phyloP scores from a whole-genome alignment of 2,797 vertebrate species.

The Pygocentrus nattereri region DNA sequence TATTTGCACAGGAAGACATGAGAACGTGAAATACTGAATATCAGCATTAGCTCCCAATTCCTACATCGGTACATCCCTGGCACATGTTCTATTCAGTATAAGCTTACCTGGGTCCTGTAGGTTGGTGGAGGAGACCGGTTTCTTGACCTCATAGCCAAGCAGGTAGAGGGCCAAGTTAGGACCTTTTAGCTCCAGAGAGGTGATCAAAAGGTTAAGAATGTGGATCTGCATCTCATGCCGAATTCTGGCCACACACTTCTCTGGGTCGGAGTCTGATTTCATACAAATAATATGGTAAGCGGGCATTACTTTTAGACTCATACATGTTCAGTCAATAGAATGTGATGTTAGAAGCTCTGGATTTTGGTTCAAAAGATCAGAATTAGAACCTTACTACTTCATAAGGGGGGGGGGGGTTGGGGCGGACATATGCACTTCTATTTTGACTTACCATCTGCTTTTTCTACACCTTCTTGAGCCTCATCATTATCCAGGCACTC shows the following conservation, averaged over 20 bases:
- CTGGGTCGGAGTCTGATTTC: conserved; percentile 81
- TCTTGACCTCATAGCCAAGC: conserved; percentile 95
- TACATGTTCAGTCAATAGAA: not conserved
- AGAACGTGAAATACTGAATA: too few relatives aligned
- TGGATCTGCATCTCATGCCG: conserved; percentile 94
- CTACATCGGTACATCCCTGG: too few relatives aligned
- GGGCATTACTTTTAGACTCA: not conserved
- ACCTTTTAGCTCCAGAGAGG: conserved; percentile 91
- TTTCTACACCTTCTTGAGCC: conserved; percentile 89
- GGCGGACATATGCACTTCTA: not conserved
- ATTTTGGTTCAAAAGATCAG: not conserved
- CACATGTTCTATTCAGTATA: not conserved
- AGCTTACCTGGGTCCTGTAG: conserved; percentile 93
- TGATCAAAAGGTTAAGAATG: conserved; percentile 96
- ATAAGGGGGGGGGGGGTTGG: too few relatives aligned
- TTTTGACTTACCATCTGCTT: conserved; percentile 82
- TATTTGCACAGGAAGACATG: too few relatives aligned
- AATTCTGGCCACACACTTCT: conserved; percentile 83
- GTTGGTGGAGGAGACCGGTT: conserved; percentile 93
- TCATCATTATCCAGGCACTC: conserved; percentile 96
- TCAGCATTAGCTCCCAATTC: too few relatives aligned
- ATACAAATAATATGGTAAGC: not conserved
- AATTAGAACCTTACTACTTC: not conserved
- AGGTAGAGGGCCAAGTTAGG: conserved; percentile 94
- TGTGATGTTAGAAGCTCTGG: not conserved